These are phyloP conservation scores for Amia ocellicauda DNA, from an alignment of 2,113 vertebrate genomes.

Conservation along the genomic window DNA sequence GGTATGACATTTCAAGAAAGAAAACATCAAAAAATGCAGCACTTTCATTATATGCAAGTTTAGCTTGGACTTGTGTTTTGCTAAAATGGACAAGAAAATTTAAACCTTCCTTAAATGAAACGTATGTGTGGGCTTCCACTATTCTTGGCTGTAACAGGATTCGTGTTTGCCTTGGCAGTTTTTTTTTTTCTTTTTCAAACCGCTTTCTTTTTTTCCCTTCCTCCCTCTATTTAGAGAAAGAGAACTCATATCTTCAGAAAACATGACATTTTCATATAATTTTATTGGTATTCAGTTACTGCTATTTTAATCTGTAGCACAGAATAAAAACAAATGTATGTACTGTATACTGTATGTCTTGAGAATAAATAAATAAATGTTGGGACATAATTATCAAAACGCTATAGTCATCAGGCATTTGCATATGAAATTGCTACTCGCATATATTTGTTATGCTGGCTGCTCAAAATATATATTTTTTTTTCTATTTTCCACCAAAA, in stretches of 20 bases:
- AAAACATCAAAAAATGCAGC: conserved; percentile 51
- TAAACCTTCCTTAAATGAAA: conserved; percentile 10
- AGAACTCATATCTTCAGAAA: conserved; percentile 10
- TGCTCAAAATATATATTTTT: no score
- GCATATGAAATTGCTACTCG: conserved; percentile 24
- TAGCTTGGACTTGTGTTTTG: conserved; percentile 10
- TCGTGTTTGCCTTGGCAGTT: conserved; percentile 10
- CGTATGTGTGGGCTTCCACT: neutral
- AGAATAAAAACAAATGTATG: neutral
- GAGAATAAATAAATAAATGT: conserved; percentile 32
- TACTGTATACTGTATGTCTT: conserved; percentile 41
- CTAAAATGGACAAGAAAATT: conserved; percentile 9
- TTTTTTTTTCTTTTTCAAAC: neutral
- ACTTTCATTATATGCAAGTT: conserved; percentile 32
- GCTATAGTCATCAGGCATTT: conserved; percentile 12
- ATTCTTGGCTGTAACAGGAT: neutral
- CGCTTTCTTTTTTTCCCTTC: no score
- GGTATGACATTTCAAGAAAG: conserved; percentile 38
- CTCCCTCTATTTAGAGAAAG: conserved; percentile 5
- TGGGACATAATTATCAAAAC: conserved; percentile 19
- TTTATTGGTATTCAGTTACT: neutral
- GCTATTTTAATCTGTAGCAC: no score
- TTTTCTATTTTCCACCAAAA: conserved; percentile 8
- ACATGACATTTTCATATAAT: conserved; percentile 1
- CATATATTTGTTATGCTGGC: neutral